phyloP scores from a whole-genome alignment of 2,888 invertebrate genomes.

The Agrotis exclamationis region DNA sequence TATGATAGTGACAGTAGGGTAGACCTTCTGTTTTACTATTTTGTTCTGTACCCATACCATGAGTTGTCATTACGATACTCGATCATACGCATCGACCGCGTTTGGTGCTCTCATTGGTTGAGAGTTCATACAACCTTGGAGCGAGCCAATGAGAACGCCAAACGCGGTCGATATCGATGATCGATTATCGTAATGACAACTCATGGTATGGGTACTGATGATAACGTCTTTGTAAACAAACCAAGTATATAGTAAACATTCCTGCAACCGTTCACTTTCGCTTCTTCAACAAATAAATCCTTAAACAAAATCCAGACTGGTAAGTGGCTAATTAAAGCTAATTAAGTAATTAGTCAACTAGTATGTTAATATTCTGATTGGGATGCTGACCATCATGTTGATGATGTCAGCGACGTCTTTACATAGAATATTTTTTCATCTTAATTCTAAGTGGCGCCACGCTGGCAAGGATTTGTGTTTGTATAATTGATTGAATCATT shows the following conservation, averaged over 20 bases:
- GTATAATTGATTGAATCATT: conserved; percentile 54
- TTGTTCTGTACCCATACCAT: no score
- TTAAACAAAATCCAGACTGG: conserved; percentile 24
- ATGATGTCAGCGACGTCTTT: conserved; percentile 46
- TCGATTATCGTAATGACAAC: no score
- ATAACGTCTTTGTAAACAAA: not conserved
- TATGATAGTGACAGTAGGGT: no score
- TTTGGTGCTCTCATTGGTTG: no score
- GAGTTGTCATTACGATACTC: no score
- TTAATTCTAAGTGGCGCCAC: conserved; percentile 47
- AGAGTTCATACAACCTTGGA: no score
- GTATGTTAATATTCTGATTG: conserved; percentile 43
- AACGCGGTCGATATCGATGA: no score
- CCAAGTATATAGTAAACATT: not conserved
- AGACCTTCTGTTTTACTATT: no score
- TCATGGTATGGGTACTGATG: no score
- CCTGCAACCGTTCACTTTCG: conserved; percentile 3
- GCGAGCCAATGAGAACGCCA: no score
- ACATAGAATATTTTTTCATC: conserved; percentile 49
- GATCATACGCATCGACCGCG: no score
- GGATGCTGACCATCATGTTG: conserved; percentile 28
- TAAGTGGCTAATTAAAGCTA: conserved; percentile 26
- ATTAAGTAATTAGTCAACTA: conserved; percentile 49
- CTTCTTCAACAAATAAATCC: conserved; percentile 3
- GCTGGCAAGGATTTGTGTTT: conserved; percentile 53